Evolutionary conservation across 2,888 invertebrate genomes (phyloP), one percentile per base, ranked within the genome.

Genomic region (Drosophila tanythrix): DNA sequence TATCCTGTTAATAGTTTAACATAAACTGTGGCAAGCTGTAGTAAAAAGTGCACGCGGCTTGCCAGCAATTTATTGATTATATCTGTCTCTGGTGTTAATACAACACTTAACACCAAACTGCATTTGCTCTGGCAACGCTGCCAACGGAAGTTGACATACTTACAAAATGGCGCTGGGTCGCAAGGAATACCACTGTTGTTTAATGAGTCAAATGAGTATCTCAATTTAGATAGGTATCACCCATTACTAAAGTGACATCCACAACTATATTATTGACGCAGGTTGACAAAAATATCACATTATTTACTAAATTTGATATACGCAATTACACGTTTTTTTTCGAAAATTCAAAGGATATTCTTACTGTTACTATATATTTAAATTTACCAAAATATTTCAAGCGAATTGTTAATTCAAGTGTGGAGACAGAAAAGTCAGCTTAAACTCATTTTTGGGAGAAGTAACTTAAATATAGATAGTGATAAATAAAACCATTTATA

Each of bases 1-100:
- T 63, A 81, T 90, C 90, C 90, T 81, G 89, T 87, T 90, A 90
- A 90, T 87, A 88, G 90, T 88, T 88, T 74, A 90, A 88, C 87
- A 87, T 88, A 90, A 90, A 90, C 86, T 90, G 86, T 78, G 90
- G 88, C 76, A 90, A 90, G 88, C 83, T 90, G 86, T 74, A 85
- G 88, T 76, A 82, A 83, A 75, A 80, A 87, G 74, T 82, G 88
- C 80, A 69, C 72, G 43, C 55, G 68, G 70, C 60, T 74, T 56
- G 87, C 72, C 69, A 62, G 46, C 51, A 61, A 55, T 76, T 84
- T 89, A 85, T 85, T 85, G 84, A 85, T 89, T 84, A 84, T 77
- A 63, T 50, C 56, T 52, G 65, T 66, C 66, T 43, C 52, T 51
- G 65, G 27, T 66, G 48, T 51, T 53, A 65, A 13, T 21, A 25